phyloP scores from a whole-genome alignment of 2,888 invertebrate species.

The Drosophila merina region DNA sequence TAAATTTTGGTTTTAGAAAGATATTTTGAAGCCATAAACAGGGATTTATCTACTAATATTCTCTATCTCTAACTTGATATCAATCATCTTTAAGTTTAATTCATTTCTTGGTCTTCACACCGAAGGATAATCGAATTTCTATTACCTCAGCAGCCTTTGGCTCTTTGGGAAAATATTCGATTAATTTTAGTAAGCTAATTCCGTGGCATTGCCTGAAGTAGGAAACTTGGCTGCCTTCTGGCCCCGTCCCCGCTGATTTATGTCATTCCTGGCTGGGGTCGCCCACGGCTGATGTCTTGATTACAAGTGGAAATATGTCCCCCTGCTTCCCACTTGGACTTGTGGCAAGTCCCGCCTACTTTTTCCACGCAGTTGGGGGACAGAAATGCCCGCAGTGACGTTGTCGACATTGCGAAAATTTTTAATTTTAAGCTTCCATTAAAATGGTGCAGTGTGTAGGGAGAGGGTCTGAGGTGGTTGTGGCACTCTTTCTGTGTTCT shows the following conservation, averaged over 20 bases:
- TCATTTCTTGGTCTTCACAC: too few relatives aligned
- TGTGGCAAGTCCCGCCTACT: background rate
- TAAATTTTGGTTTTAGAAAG: too few relatives aligned
- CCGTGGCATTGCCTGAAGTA: slow-evolving; percentile 10
- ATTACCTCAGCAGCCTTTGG: slow-evolving; percentile 19
- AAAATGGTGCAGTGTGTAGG: slow-evolving; percentile 29
- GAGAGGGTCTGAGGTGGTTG: slow-evolving; percentile 15
- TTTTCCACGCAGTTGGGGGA: slow-evolving; percentile 17
- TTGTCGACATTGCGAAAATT: slow-evolving; percentile 52
- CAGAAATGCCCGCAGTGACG: slow-evolving; percentile 62
- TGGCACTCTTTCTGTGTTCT: slow-evolving; percentile 50
- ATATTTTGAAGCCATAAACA: too few relatives aligned
- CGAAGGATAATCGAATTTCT: slow-evolving; percentile 17
- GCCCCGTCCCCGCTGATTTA: slow-evolving; percentile 42
- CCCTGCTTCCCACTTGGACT: slow-evolving; percentile 8
- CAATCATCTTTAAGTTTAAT: background rate
- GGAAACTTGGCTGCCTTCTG: slow-evolving; percentile 18
- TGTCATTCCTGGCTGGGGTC: slow-evolving; percentile 54
- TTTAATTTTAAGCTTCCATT: slow-evolving; percentile 72
- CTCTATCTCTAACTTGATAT: too few relatives aligned
- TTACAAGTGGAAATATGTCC: slow-evolving; percentile 69
- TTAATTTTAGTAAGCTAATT: slow-evolving; percentile 68
- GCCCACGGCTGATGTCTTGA: slow-evolving; percentile 71
- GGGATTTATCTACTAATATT: too few relatives aligned
- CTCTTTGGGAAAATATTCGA: slow-evolving; percentile 47